Evolutionary conservation across 2,797 vertebrate genomes (phyloP).

Genomic region (Myoxocephalus aenaeus): DNA sequence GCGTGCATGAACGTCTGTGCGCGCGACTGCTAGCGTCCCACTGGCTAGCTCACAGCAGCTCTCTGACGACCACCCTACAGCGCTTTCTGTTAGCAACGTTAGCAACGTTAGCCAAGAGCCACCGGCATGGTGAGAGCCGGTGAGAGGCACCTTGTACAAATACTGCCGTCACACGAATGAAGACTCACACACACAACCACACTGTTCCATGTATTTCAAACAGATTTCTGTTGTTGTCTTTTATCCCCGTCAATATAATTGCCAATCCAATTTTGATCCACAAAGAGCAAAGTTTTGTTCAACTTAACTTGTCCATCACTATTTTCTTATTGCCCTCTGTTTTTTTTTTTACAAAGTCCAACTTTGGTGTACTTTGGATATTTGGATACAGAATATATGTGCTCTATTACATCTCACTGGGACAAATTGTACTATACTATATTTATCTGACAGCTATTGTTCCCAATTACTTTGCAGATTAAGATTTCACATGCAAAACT

Average conservation of each 20-base stretch:
- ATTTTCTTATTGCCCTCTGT: too few species aligned
- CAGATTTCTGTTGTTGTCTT: neutral
- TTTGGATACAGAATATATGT: neutral
- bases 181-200: neutral
- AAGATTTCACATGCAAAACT: neutral
- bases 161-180: constrained; percentile 25
- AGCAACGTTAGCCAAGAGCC: too few species aligned
- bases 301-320: neutral
- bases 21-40: too few species aligned
- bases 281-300: neutral
- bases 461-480: neutral
- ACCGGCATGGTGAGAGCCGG: too few species aligned
- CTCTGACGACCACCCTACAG: too few species aligned
- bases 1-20: too few species aligned
- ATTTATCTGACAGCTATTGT: constrained; percentile 3
- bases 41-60: too few species aligned
- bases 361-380: neutral
- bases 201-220: neutral
- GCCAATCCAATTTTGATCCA: constrained; percentile 5
- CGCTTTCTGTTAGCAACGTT: too few species aligned
- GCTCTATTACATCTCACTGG: neutral
- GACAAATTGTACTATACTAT: neutral
- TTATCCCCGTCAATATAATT: neutral
- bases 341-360: neutral
- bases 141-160: constrained; percentile 3